phyloP scores from a whole-genome alignment of 2,888 invertebrate species.

The Cantharis rufa region DNA sequence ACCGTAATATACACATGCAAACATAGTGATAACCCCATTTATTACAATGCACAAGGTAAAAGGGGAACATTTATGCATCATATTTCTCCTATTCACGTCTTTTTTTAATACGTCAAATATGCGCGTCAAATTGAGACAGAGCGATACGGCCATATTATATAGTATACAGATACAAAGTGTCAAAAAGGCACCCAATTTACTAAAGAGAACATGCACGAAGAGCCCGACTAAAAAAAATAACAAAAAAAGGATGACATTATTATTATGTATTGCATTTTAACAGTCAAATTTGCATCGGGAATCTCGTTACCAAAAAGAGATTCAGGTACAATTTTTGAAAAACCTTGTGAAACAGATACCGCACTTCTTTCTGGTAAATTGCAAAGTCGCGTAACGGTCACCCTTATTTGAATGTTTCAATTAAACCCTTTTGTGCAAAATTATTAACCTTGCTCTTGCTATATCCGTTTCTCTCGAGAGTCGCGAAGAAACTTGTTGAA shows the following conservation, averaged over 20 bases:
- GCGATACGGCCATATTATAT: slow-evolving; percentile 6
- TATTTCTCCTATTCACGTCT: slow-evolving; percentile 7
- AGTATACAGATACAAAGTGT: slow-evolving; percentile 26
- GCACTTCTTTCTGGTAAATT: not conserved
- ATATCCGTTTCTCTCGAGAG: too few species aligned
- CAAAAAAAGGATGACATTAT: slow-evolving; percentile 36
- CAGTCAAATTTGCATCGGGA: slow-evolving; percentile 20
- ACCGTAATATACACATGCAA: slow-evolving; percentile 35
- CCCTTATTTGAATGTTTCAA: not conserved
- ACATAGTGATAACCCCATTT: slow-evolving; percentile 38
- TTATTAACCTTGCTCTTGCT: too few species aligned
- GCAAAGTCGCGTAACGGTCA: not conserved
- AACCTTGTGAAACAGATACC: too few species aligned
- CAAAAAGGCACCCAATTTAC: slow-evolving; percentile 32
- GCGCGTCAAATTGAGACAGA: slow-evolving; percentile 10
- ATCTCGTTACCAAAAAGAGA: not conserved
- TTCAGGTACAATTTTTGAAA: slow-evolving; percentile 15
- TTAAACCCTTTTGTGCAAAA: not conserved
- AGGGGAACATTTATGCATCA: slow-evolving; percentile 27
- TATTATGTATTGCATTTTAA: slow-evolving; percentile 37
- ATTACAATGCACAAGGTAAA: slow-evolving; percentile 21
- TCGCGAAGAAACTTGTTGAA: not conserved
- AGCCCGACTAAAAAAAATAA: slow-evolving; percentile 12
- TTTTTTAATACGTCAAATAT: not conserved
- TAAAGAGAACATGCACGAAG: slow-evolving; percentile 24